Evolutionary conservation across 2,888 invertebrate genomes (phyloP), one percentile per base, ranked within the genome.

Genomic region (Argyresthia goedartella): DNA sequence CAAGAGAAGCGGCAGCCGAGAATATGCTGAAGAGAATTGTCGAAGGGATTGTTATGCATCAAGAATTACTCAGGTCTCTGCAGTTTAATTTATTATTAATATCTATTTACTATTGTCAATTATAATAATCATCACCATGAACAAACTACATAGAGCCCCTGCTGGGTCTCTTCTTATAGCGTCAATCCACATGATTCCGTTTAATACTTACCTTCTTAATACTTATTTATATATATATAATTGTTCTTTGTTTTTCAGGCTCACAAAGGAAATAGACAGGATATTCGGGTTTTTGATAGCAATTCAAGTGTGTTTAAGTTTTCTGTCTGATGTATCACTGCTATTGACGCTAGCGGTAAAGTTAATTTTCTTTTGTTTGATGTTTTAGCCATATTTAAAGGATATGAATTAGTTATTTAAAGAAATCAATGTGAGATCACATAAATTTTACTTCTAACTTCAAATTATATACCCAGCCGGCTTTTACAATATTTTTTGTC

Each of bases 241-340:
- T 14, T 15, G 1, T 3, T 25, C 11, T 46, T 25, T 54, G 54
- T 51, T 55, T 62, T 56, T 53, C 60, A 85, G 85, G 58, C 64
- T 84, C 58, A 71, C 69, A 39, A 71, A 72, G 52, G 76, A 81
- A 43, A 76, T 84, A 35, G 73, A 84, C 59, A 65, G 65, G 57
- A 73, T 73, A n/a, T 81, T 85, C 55, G 84, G 84, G 3, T 68
- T 67, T 9, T 75, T 81, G 49, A 70, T 84, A 57, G 74, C 84
- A 36, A 58, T 81, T 47, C 84, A 85, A 63, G 59, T 86, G 49
- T 77, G 69, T 56, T 69, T 69, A 55, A 81, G 81, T 60, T 78
- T 74, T 1, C 76, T 76, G 6, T 69, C 81, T 1, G 80, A 79
- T 11, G 81, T 74, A 39, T 67, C 71, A 8, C 62, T 76, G 39